These are phyloP conservation scores for Cygnus olor DNA, from an alignment of 2,797 vertebrate genomes.

Conservation along the genomic window DNA sequence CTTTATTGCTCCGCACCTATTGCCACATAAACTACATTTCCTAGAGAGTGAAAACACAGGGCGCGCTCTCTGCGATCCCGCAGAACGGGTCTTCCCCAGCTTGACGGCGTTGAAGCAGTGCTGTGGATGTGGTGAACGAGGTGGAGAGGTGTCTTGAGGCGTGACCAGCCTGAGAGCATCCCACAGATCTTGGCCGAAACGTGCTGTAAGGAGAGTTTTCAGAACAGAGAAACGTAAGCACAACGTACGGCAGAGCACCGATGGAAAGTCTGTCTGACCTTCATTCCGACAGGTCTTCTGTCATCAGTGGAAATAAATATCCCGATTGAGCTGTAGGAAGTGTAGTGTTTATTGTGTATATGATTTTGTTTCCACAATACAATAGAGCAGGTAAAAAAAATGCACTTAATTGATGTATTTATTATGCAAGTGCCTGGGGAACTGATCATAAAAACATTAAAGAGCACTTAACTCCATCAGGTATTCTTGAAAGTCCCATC, in stretches of 20 bases:
- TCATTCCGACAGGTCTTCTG: not conserved
- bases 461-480: not conserved
- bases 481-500: not conserved
- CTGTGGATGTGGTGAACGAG: not conserved
- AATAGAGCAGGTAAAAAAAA: not conserved
- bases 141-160: not conserved
- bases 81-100: not conserved
- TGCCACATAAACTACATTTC: not conserved
- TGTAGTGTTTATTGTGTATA: not conserved
- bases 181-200: not conserved
- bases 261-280: not conserved
- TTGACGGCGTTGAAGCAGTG: not conserved
- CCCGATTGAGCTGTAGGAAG: not conserved
- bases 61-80: too few species aligned
- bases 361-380: not conserved
- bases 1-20: not conserved
- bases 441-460: not conserved
- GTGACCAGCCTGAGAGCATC: not conserved
- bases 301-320: not conserved
- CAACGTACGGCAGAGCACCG: not conserved
- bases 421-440: not conserved
- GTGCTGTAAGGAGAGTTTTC: not conserved
- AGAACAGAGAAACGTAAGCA: not conserved
- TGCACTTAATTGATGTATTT: not conserved
- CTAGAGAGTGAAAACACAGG: not conserved